Percentiles rank a stretch among this genome's conserved stretches.
Evolutionary conservation across 2,113 vertebrate genomes (phyloP).

Genomic region (Todiramphus chloris): DNA sequence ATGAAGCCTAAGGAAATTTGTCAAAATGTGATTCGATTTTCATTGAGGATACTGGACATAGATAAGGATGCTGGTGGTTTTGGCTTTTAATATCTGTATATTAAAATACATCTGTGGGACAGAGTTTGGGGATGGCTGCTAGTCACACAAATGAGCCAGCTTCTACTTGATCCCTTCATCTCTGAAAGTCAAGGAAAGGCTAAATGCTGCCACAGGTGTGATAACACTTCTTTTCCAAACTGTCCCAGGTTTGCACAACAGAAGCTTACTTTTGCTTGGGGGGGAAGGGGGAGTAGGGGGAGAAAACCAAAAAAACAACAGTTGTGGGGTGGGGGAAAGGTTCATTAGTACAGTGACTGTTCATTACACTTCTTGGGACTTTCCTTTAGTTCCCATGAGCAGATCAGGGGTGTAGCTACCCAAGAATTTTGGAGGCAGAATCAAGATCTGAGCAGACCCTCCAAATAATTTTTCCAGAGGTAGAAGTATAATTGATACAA

Average conservation of each 20-base stretch:
- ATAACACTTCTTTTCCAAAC: neutral
- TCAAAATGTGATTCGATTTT: neutral
- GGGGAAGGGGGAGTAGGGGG: fast-evolving
- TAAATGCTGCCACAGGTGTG: neutral
- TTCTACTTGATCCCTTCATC: neutral
- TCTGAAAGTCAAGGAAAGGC: neutral
- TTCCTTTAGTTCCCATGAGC: neutral
- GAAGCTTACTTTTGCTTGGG: neutral
- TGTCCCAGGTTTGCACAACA: neutral
- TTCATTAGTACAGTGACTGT: neutral
- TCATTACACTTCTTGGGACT: neutral
- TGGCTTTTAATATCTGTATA: neutral
- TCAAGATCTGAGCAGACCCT: neutral
- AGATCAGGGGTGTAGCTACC: neutral
- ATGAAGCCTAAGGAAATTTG: neutral
- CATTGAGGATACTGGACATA: neutral
- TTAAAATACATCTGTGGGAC: neutral
- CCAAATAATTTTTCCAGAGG: neutral
- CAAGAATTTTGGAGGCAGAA: neutral
- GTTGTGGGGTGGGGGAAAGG: fast-evolving
- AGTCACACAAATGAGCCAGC: neutral
- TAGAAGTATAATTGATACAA: neutral
- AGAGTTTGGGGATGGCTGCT: neutral
- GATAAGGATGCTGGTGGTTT: neutral
- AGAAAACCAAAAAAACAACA: neutral